Evolutionary conservation across 2,113 vertebrate genomes (phyloP).

Genomic region (Mobula birostris): DNA sequence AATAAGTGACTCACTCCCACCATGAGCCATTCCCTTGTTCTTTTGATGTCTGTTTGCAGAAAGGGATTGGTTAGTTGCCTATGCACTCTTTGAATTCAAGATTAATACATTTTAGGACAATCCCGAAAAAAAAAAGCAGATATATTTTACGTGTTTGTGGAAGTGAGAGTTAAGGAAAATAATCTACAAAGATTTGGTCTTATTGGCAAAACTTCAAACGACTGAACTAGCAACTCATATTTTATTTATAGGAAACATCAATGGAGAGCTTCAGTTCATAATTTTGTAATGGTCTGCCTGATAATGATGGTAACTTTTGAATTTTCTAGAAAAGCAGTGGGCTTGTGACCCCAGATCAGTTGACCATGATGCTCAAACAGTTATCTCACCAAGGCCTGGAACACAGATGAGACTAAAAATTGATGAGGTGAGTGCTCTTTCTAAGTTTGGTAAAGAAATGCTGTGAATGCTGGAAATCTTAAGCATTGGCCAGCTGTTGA

Average conservation of each 20-base stretch:
- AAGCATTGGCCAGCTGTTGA: no score
- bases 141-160: neutral
- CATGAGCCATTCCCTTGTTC: neutral
- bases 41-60: neutral
- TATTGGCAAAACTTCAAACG: neutral
- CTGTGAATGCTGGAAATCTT: no score
- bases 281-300: neutral
- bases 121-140: neutral
- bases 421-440: constrained; percentile 33
- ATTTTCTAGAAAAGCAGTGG: neutral
- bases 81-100: neutral
- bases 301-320: neutral
- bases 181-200: neutral
- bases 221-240: neutral
- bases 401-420: constrained; percentile 32
- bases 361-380: neutral
- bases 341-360: neutral
- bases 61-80: neutral
- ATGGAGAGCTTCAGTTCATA: neutral
- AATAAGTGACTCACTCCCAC: neutral
- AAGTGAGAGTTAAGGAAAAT: neutral
- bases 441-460: neutral
- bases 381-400: constrained; percentile 27
- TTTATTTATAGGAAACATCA: neutral
- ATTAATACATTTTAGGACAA: neutral